A percentile compares a stretch with the other conserved stretches of the same genome.
phyloP scores from a whole-genome alignment of 2,888 invertebrate species.

The Altica lythri region DNA sequence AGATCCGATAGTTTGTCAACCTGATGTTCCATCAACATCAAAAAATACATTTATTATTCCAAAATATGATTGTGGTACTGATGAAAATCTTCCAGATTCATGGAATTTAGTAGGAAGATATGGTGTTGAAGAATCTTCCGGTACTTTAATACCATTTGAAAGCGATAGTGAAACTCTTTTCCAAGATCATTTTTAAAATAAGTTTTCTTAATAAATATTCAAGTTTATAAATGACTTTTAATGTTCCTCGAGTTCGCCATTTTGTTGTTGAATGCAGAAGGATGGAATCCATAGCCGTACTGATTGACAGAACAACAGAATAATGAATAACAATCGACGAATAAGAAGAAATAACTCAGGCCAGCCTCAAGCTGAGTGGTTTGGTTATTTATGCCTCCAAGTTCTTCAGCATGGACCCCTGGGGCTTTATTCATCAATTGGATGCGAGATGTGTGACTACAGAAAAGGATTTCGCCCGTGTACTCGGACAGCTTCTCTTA shows the following conservation, averaged over 20 bases:
- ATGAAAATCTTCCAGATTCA: constrained; percentile 48
- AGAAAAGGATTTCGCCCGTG: too few relatives aligned
- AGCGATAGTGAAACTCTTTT: constrained; percentile 46
- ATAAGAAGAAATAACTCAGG: constrained; percentile 43
- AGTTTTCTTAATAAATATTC: too few relatives aligned
- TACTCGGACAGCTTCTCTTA: too few relatives aligned
- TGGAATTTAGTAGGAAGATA: constrained; percentile 56
- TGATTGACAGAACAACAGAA: constrained; percentile 53
- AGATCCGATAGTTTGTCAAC: constrained; percentile 44
- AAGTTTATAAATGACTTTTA: too few relatives aligned
- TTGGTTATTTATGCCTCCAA: constrained; percentile 23
- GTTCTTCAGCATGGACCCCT: constrained; percentile 24
- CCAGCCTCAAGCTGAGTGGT: constrained; percentile 33
- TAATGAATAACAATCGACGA: constrained; percentile 49
- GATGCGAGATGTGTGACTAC: constrained; percentile 13
- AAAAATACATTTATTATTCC: constrained; percentile 26
- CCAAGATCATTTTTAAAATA: too few relatives aligned
- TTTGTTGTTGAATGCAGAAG: constrained; percentile 16
- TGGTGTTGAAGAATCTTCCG: constrained; percentile 56
- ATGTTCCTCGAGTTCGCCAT: too few relatives aligned
- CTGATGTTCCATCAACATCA: constrained; percentile 8
- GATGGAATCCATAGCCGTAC: constrained; percentile 11
- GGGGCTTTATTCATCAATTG: constrained; percentile 23
- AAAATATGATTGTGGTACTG: too few relatives aligned
- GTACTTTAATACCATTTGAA: constrained; percentile 52